Evolutionary conservation across 2,888 invertebrate genomes (phyloP).

Genomic region (Callosobruchus maculatus): DNA sequence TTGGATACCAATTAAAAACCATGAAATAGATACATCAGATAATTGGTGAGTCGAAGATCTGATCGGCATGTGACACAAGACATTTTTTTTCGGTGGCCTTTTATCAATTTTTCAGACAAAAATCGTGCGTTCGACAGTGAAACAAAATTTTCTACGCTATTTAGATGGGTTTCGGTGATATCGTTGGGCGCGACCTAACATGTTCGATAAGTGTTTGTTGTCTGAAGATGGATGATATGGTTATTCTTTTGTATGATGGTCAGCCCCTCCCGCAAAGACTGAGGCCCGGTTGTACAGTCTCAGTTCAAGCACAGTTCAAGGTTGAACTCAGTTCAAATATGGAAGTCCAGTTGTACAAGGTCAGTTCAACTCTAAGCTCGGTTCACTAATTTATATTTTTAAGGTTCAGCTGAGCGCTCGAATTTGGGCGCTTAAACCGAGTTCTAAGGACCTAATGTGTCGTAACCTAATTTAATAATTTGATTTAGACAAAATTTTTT

Average conservation of each 20-base stretch:
- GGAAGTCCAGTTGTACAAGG: too few relatives aligned
- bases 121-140: slow-evolving; percentile 2
- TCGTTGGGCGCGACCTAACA: neutral
- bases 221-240: neutral
- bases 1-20: slow-evolving; percentile 39
- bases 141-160: neutral
- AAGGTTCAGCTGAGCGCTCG: too few relatives aligned
- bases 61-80: slow-evolving; percentile 1
- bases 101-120: neutral
- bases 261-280: neutral
- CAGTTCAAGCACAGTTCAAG: too few relatives aligned
- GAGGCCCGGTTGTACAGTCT: too few relatives aligned
- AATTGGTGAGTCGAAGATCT: slow-evolving; percentile 19
- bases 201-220: neutral
- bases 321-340: too few relatives aligned
- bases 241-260: neutral
- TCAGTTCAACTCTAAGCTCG: too few relatives aligned
- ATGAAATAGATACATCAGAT: slow-evolving; percentile 32
- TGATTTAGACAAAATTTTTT: too few relatives aligned
- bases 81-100: slow-evolving; percentile 2
- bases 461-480: too few relatives aligned
- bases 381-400: too few relatives aligned
- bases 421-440: too few relatives aligned
- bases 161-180: neutral
- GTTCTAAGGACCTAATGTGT: too few relatives aligned